Percentiles rank a stretch among this genome's conserved stretches.
Evolutionary conservation across 2,888 invertebrate genomes (phyloP).

Genomic region (Xestobium rufovillosum): DNA sequence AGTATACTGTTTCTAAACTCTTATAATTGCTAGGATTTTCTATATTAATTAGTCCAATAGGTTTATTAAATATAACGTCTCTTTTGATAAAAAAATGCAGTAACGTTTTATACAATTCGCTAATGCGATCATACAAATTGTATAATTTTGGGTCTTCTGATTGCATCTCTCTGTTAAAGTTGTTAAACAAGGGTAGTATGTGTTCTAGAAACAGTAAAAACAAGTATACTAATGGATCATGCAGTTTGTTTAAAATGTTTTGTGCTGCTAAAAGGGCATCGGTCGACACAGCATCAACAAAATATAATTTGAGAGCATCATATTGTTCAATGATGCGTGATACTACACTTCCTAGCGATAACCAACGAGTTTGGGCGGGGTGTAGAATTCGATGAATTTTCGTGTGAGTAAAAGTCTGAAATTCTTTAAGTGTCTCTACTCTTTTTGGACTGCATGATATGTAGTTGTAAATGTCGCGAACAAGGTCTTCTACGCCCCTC

Average conservation of each 20-base stretch:
- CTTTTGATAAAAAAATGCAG: slow-evolving; percentile 15
- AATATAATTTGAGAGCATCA: slow-evolving; percentile 19
- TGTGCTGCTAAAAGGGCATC: slow-evolving; percentile 7
- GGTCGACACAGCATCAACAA: slow-evolving; percentile 10
- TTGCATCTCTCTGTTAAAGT: slow-evolving; percentile 20
- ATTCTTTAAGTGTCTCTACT: slow-evolving; percentile 23
- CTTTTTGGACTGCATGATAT: slow-evolving; percentile 29
- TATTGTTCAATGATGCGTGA: slow-evolving; percentile 20
- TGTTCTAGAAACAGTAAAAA: slow-evolving; percentile 20
- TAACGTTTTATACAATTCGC: slow-evolving; percentile 10
- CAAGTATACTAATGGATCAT: slow-evolving; percentile 16
- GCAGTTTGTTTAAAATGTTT: slow-evolving; percentile 10
- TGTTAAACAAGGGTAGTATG: slow-evolving; percentile 18
- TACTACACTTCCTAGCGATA: slow-evolving; percentile 18
- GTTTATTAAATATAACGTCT: slow-evolving; percentile 13
- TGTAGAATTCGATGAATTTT: slow-evolving; percentile 27
- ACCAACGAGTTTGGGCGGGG: slow-evolving; percentile 23
- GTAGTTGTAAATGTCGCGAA: slow-evolving; percentile 23
- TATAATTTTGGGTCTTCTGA: slow-evolving; percentile 20
- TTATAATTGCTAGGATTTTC: slow-evolving; percentile 16
- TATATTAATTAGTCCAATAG: slow-evolving; percentile 13
- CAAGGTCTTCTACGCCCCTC: slow-evolving; percentile 15
- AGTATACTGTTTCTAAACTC: slow-evolving; percentile 16
- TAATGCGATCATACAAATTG: slow-evolving; percentile 15
- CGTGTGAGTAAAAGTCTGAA: slow-evolving; percentile 25